Base-by-base conservation (phyloP, 2,113 vertebrate species). In the Tyrannus savana region DNA sequence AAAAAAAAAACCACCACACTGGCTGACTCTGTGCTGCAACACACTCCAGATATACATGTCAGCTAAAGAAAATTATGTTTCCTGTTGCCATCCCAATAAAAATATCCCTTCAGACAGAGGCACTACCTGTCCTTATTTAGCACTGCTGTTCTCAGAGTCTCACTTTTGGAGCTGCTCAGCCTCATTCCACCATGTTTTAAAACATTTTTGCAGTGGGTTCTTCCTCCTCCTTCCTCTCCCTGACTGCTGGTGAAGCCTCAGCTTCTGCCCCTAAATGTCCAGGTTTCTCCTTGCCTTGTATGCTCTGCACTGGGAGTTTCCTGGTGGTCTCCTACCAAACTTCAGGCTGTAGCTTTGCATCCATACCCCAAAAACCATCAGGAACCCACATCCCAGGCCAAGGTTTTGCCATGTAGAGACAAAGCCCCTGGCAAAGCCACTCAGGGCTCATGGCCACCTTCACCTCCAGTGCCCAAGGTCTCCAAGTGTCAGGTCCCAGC, bases 41-140 rank as follows among this genome's bases (percentile, higher is more conserved):
- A 49, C 13, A 3, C 44, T 37, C 68, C 41, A 67, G 63, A 27
- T 27, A 47, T 14, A 84, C 47, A 5, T 6, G 71, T 4, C 44
- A 62, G 47, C 14, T 24, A 22, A 44, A 84, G 84, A 68, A 78
- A 49, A 49, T 49, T 28, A n/a, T 9, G 31, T 46, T 85, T 85
- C 88, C 92, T 83, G 82, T 63, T 92, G 94, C 82, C 9, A 10
- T 47, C 67, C 85, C 90, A 84, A 10, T 19, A 69, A 58, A 85
- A 93, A 83, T 9, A 87, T 66, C 58, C 46, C 59, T 73, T 52
- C 87, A 85, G 69, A 78, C 77, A 82, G 62, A 60, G 78, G 78
- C 69, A 5, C 58, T 80, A 80, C 88, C 79, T 73, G 75, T 46
- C 88, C 75, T 88, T 80, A 33, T 50, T 92, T 50, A 69, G 85